Evolutionary conservation across 2,797 vertebrate genomes (phyloP).

Genomic region (Cynopterus sphinx): DNA sequence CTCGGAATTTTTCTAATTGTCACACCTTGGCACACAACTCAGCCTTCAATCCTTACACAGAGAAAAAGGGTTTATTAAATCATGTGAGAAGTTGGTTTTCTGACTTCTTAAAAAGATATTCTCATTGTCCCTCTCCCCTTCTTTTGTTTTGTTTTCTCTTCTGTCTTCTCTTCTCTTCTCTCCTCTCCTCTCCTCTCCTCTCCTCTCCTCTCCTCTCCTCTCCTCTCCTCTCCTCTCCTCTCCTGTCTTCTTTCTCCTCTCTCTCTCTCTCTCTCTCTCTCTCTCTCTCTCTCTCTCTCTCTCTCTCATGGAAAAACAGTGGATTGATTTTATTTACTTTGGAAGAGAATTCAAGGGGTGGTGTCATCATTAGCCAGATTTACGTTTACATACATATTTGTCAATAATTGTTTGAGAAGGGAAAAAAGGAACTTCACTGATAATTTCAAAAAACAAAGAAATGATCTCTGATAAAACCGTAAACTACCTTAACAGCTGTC

Average conservation of each 20-base stretch:
- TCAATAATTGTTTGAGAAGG: conserved; percentile 13
- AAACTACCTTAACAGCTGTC: not conserved
- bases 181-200: not conserved
- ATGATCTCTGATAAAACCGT: conserved; percentile 13
- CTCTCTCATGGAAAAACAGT: not conserved
- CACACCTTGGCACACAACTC: conserved; percentile 1
- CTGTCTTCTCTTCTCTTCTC: too few species aligned
- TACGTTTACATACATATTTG: not conserved
- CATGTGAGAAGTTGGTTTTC: not conserved
- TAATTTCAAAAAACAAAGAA: conserved; percentile 29
- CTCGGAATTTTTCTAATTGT: conserved; percentile 33
- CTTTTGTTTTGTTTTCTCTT: too few species aligned
- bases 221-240: not conserved
- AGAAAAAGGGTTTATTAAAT: conserved; percentile 7
- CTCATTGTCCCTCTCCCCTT: not conserved
- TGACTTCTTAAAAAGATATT: not conserved
- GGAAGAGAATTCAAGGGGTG: not conserved
- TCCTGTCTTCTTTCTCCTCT: too few species aligned
- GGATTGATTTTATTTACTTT: not conserved
- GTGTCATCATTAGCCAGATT: not conserved
- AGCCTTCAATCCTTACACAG: not conserved
- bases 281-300: not conserved
- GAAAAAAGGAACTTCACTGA: not conserved
- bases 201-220: rapidly evolving
- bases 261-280: too few species aligned